Evolutionary conservation across 1,140 invertebrate species (phyloP), one percentile per base, ranked within the genome.

Genomic region (Aphaenogaster rudis): DNA sequence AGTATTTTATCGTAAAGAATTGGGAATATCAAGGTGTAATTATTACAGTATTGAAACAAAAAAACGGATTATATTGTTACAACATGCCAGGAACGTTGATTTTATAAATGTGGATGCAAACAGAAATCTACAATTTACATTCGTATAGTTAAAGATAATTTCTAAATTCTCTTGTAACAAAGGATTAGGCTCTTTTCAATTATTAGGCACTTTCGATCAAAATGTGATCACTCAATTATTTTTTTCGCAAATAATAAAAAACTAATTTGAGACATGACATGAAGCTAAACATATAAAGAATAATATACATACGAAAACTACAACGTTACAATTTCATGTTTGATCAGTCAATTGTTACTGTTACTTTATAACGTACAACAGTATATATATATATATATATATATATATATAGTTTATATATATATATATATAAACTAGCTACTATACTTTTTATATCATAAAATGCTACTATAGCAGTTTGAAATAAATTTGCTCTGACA

Each of bases 1-100:
- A 94, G 94, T 95, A 94, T 89, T 88, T 92, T 90, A 90, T 91
- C 86, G 90, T 81, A 92, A 82, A 76, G 72, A 72, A 61, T 82
- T 61, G n/a, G 54, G 61, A 86, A 71, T 80, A 48, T 45, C 67
- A 64, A 64, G 36, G 48, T 66, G 11, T 86, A 48, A 59, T 7
- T 67, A 36, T 74, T 39, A 72, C 81, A 39, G 21, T 76, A 67
- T 86, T 77, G 42, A 33, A 77, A 81, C 48, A 36, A 39, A 54
- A 54, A 54, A 54, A 71, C 0, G 28, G 3, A 61, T 33, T 81
- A 59, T 67, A 59, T 78, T 82, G 50, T 42, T 72, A 72, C 42
- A 84, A 91, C 87, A 91, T 91, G 89, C 90, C 72, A 54, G 59
- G 21, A 87, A 69, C 59, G n/a, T 88, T 48, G 5, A 7, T 72